These are phyloP conservation scores for Oncorhynchus mykiss DNA, from an alignment of 2,113 vertebrate genomes.

Conservation along the genomic window DNA sequence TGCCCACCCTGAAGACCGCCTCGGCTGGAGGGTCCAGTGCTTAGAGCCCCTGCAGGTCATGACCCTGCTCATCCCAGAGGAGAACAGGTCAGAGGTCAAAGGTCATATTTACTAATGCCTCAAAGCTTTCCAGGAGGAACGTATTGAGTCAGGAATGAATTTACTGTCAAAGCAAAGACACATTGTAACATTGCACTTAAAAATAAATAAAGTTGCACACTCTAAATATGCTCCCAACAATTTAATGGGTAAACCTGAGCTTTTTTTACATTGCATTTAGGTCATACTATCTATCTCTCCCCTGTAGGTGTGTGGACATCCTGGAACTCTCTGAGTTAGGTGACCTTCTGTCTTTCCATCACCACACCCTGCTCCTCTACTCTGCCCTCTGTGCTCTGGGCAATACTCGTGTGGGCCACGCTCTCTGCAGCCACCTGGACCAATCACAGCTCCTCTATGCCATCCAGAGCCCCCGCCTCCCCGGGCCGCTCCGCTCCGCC, in stretches of 20 bases:
- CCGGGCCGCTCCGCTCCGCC: slow-evolving; percentile 81
- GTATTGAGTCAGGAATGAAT: too few relatives aligned
- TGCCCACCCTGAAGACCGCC: slow-evolving; percentile 79
- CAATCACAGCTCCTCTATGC: slow-evolving; percentile 88
- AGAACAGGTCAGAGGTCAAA: slow-evolving; percentile 79
- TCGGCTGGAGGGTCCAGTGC: slow-evolving; percentile 89
- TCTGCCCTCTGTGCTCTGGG: slow-evolving; percentile 87
- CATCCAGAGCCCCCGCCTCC: slow-evolving; percentile 86
- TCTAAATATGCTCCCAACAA: background rate
- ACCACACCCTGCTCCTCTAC: slow-evolving; percentile 88
- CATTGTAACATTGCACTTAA: too few relatives aligned
- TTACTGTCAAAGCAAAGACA: too few relatives aligned
- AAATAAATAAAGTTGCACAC: too few relatives aligned
- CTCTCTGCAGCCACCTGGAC: slow-evolving; percentile 91
- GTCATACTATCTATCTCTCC: background rate
- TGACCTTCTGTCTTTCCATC: slow-evolving; percentile 86
- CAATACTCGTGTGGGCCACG: slow-evolving; percentile 88
- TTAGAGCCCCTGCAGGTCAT: slow-evolving; percentile 84
- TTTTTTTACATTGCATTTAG: background rate
- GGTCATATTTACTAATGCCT: too few relatives aligned
- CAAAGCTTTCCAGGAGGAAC: too few relatives aligned
- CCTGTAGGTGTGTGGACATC: slow-evolving; percentile 83
- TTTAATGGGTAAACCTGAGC: too few relatives aligned
- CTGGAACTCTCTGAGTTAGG: slow-evolving; percentile 87
- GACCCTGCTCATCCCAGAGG: slow-evolving; percentile 90